Conservation (phyloP, 2,888 invertebrate species). For the Diloba caeruleocephala region DNA sequence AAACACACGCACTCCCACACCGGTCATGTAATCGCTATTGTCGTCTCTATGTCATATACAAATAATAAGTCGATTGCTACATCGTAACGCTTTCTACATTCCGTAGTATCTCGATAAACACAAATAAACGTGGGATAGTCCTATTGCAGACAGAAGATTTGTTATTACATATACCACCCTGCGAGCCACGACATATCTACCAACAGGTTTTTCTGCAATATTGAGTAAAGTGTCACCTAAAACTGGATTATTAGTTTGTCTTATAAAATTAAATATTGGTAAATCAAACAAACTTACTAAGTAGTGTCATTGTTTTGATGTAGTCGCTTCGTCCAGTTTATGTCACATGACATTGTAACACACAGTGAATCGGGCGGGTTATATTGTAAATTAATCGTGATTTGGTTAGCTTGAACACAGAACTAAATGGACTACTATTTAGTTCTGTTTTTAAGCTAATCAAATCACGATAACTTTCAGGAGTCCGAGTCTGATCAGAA, state of each 20-base stretch:
- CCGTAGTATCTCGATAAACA: neutral
- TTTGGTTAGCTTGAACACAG: too few relatives aligned
- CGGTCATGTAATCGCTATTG: neutral
- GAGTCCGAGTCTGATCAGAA: too few relatives aligned
- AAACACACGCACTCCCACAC: neutral
- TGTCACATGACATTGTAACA: too few relatives aligned
- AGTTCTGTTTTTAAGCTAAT: too few relatives aligned
- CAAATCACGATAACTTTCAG: too few relatives aligned
- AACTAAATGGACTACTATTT: too few relatives aligned
- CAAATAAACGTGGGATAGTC: neutral
- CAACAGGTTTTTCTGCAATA: neutral
- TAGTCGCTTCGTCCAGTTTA: neutral
- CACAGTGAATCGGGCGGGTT: too few relatives aligned
- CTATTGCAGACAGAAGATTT: neutral
- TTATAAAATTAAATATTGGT: neutral
- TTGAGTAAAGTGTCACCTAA: neutral
- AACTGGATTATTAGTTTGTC: neutral
- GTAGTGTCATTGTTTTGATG: neutral
- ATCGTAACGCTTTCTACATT: neutral
- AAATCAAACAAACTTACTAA: neutral
- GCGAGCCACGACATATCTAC: neutral
- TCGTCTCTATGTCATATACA: neutral
- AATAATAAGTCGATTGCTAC: neutral
- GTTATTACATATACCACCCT: neutral
- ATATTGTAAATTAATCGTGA: too few relatives aligned